Evolutionary conservation across 2,888 invertebrate species (phyloP), one percentile per base, ranked within the genome.

Genomic region (Tenthredo scrophulariae): DNA sequence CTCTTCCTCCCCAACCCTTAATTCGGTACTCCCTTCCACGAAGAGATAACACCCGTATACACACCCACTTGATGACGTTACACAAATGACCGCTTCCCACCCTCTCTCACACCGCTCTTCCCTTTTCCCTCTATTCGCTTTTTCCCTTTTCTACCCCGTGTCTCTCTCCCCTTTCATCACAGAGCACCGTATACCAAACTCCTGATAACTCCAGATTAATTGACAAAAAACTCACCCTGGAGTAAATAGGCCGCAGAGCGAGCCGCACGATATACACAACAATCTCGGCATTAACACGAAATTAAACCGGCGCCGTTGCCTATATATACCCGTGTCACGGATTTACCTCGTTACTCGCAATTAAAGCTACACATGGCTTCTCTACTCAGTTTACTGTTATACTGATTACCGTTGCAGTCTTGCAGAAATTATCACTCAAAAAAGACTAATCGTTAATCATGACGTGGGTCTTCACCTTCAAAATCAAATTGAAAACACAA

Each of bases 181-280:
- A 62, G 29, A 77, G 54, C 40, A 2, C 62, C 40, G 80, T 80
- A 37, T 80, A 80, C 58, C 26, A 83, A 83, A 84, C 70, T 84
- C 84, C 84, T 70, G 89, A 89, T 90, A 89, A 90, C 87, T 87
- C 84, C 83, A 87, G 89, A 89, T 90, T 89, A 90, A 89, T 90
- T 88, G 90, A 90, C 90, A 90, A 89, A 89, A 89, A 89, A 80
- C 62, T 80, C 80, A 80, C 58, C 80, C 58, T 29, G 80, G 22
- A 40, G 62, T 80, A 62, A 80, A 80, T 80, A 80, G 80, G 75
- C 50, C 86, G 79, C 18, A 86, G 88, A 88, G 86, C 67, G 67
- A 67, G 67, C 33, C 33, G 33, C 33, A 26, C 67, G 67, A 33
- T 67, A 67, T 33, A 67, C 58, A 80, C 62, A 50, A 80, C 80